These are phyloP conservation scores for Lathronympha strigana DNA, from an alignment of 2,888 invertebrate species.

Conservation along the genomic window DNA sequence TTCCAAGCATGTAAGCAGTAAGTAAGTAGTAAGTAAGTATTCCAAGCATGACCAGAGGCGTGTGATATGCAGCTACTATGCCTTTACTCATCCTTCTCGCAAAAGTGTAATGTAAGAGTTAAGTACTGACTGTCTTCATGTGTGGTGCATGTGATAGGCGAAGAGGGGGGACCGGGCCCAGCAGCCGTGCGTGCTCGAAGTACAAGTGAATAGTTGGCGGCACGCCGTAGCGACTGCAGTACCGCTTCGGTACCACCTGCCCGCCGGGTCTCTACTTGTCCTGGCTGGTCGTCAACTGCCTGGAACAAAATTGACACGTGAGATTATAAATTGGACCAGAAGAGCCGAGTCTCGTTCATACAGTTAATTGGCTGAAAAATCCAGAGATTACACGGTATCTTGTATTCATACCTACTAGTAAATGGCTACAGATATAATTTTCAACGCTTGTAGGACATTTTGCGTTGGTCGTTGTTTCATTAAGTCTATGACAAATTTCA, in stretches of 20 bases:
- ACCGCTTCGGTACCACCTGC: slow-evolving; percentile 90
- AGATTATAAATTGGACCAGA: neutral
- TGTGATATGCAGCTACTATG: no score
- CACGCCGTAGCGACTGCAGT: slow-evolving; percentile 89
- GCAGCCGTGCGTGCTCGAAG: slow-evolving; percentile 92
- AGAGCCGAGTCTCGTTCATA: neutral
- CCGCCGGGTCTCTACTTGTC: slow-evolving; percentile 87
- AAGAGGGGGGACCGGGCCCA: slow-evolving; percentile 91
- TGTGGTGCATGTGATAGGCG: slow-evolving; percentile 89
- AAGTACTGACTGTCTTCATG: slow-evolving; percentile 90
- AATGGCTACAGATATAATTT: no score
- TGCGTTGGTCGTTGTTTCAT: no score
- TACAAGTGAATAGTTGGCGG: slow-evolving; percentile 93
- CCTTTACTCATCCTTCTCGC: neutral
- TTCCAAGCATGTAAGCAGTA: no score
- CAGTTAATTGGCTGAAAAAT: no score
- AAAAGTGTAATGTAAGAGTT: neutral
- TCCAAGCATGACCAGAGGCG: no score
- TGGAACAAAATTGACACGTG: slow-evolving; percentile 42
- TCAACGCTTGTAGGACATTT: no score
- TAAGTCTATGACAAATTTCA: neutral
- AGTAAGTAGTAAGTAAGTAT: no score
- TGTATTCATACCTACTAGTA: no score
- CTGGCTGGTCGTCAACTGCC: slow-evolving; percentile 60
- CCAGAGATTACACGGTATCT: no score